A percentile compares a stretch with the other conserved stretches of the same genome.
Conservation (phyloP, 2,113 vertebrate genomes). For the Ammodytes dubius region DNA sequence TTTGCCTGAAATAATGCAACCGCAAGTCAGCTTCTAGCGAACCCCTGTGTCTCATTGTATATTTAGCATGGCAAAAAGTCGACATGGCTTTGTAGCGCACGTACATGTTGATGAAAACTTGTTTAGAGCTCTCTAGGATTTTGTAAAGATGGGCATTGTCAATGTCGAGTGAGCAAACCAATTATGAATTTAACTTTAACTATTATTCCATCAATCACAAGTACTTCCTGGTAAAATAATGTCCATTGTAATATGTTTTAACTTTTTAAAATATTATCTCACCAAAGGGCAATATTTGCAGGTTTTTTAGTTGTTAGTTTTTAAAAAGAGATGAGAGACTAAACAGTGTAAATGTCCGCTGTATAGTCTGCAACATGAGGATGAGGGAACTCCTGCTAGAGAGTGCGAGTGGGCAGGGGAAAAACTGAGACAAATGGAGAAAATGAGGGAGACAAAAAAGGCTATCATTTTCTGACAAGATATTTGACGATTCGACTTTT, state of each 20-base stretch:
- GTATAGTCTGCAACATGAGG: background rate
- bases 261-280: background rate
- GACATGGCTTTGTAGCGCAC: background rate
- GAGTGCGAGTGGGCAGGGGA: background rate
- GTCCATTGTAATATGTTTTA: background rate
- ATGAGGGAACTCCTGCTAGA: background rate
- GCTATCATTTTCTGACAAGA: background rate
- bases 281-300: background rate
- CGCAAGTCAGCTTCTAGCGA: constrained; percentile 24
- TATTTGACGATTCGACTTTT: constrained; percentile 35
- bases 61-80: background rate
- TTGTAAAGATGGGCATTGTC: background rate
- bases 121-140: background rate
- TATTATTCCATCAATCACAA: background rate
- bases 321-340: background rate
- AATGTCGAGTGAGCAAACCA: background rate
- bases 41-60: background rate
- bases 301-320: background rate
- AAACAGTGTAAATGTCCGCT: background rate
- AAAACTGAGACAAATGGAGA: background rate
- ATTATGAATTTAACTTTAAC: no score
- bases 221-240: background rate
- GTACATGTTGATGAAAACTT: background rate
- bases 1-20: constrained; percentile 28
- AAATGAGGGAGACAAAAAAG: background rate